A percentile compares a stretch with the other conserved stretches of the same genome.
These are phyloP conservation scores for Mormyrus iriodes DNA, from an alignment of 2,113 vertebrate species.

Conservation along the genomic window DNA sequence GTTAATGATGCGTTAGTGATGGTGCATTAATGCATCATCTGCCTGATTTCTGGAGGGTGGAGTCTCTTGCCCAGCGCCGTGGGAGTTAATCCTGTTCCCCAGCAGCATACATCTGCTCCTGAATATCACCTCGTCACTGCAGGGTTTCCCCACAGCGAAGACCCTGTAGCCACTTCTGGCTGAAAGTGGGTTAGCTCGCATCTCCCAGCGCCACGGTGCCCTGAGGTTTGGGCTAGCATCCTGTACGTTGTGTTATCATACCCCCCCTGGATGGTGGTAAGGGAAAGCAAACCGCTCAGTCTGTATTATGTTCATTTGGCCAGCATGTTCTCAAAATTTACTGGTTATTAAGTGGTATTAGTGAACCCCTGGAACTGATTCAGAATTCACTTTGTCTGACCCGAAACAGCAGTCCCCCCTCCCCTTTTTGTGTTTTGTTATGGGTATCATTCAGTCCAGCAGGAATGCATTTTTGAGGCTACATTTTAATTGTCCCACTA, in stretches of 20 bases:
- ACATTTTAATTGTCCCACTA: background rate
- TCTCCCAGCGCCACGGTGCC: background rate
- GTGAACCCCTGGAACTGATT: background rate
- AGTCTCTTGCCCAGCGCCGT: constrained; percentile 32
- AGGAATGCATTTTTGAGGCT: constrained; percentile 7
- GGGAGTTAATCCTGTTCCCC: constrained; percentile 34
- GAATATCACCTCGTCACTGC: background rate
- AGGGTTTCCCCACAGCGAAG: background rate
- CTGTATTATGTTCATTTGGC: background rate
- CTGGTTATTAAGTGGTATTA: background rate
- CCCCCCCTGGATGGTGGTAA: too few relatives aligned
- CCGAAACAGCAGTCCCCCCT: background rate
- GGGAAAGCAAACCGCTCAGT: background rate
- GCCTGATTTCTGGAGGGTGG: constrained; percentile 26
- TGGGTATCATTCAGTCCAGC: background rate
- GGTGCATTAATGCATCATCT: constrained; percentile 15
- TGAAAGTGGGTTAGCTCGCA: background rate
- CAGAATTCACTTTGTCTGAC: background rate
- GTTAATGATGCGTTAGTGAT: too few relatives aligned
- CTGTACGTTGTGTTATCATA: background rate
- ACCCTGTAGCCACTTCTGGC: background rate
- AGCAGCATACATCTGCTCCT: background rate
- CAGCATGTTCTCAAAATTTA: background rate
- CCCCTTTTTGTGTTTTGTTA: background rate
- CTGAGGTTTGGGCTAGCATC: background rate